Percentiles rank a stretch among this genome's conserved stretches.
phyloP scores from a whole-genome alignment of 2,888 invertebrate species.

The Sinhomidia bicolor region DNA sequence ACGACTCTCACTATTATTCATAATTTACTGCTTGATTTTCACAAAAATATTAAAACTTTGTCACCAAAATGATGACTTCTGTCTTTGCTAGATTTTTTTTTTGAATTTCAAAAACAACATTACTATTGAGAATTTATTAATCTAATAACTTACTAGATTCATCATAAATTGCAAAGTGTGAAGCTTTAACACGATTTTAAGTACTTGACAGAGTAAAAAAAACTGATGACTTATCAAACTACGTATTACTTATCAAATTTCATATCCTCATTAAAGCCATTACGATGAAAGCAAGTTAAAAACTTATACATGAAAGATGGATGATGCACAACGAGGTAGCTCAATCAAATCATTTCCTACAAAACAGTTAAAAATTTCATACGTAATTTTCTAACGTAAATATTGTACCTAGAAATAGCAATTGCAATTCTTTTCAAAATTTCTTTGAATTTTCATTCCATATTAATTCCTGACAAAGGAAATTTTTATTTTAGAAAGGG shows the following conservation, averaged over 20 bases:
- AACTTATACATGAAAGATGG: background rate
- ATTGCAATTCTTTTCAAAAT: background rate
- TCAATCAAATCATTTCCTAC: background rate
- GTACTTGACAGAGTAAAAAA: background rate
- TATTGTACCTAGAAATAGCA: background rate
- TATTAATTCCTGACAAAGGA: background rate
- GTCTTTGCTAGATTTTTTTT: background rate
- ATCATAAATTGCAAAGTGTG: background rate
- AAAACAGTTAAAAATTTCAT: background rate
- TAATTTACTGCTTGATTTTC: constrained; percentile 21
- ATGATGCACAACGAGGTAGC: background rate
- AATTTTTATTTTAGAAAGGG: background rate
- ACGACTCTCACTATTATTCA: constrained; percentile 36
- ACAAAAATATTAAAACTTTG: constrained; percentile 16
- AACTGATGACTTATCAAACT: background rate
- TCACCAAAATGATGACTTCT: background rate
- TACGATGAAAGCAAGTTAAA: background rate
- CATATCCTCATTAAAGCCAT: background rate
- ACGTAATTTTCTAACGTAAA: background rate
- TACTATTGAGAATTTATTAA: background rate
- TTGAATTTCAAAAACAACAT: background rate
- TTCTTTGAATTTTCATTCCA: no score
- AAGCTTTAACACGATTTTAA: background rate
- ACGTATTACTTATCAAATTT: background rate
- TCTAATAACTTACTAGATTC: background rate